A percentile compares a stretch with the other conserved stretches of the same genome.
Evolutionary conservation across 2,888 invertebrate species (phyloP).

Genomic region (Seira ritae): DNA sequence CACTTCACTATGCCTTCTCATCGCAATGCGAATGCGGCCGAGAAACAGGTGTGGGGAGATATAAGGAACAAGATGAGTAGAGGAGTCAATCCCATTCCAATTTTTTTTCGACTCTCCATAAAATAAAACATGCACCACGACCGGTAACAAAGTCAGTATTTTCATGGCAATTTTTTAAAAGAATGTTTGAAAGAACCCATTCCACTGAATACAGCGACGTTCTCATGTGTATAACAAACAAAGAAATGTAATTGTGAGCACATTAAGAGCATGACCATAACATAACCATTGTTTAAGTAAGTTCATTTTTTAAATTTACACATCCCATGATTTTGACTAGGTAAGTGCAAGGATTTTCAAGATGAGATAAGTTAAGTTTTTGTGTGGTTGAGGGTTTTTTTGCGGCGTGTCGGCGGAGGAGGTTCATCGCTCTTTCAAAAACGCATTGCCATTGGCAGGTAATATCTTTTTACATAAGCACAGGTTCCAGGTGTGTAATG

Average conservation of each 20-base stretch:
- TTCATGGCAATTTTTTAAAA: no score
- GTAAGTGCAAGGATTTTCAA: not conserved
- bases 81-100: no score
- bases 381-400: not conserved
- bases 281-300: conserved; percentile 17
- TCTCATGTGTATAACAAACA: conserved; percentile 11
- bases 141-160: no score
- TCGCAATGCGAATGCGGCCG: no score
- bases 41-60: no score
- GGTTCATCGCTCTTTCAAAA: conserved; percentile 17
- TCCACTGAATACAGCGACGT: no score
- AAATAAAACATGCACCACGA: no score
- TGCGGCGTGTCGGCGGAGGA: not conserved
- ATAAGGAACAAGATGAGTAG: no score
- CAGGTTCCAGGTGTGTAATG: conserved; percentile 16
- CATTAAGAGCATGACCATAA: conserved; percentile 50
- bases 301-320: not conserved
- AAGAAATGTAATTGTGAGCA: conserved; percentile 23
- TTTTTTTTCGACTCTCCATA: no score
- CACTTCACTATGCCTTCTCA: no score
- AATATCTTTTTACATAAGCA: conserved; percentile 21
- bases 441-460: conserved; percentile 15
- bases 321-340: not conserved
- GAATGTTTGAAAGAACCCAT: no score
- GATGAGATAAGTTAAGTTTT: not conserved